A percentile compares a stretch with the other conserved stretches of the same genome.
These are phyloP conservation scores for Promerops cafer DNA, from an alignment of 2,113 vertebrate genomes.

Conservation along the genomic window DNA sequence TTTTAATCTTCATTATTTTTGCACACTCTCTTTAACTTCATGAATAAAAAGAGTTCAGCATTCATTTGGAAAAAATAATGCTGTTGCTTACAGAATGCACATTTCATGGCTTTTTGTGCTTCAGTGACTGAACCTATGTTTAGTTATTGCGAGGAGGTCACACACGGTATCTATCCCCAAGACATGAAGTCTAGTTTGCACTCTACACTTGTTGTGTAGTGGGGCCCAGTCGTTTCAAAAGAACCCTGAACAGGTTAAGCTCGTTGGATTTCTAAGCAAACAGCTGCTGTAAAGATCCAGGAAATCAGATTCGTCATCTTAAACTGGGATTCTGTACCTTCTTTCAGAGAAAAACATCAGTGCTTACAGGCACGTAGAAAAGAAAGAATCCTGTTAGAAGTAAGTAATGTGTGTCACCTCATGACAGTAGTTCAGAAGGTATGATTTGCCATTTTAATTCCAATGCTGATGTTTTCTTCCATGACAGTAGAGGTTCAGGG, in stretches of 20 bases:
- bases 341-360: neutral
- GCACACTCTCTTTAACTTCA: neutral
- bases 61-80: neutral
- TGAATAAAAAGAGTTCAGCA: neutral
- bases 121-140: neutral
- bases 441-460: neutral
- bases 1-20: neutral
- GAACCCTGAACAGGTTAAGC: neutral
- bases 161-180: rapidly evolving
- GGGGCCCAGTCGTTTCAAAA: neutral
- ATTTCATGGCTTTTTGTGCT: neutral
- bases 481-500: neutral
- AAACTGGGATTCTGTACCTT: neutral
- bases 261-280: neutral
- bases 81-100: neutral
- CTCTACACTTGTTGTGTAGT: rapidly evolving
- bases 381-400: neutral
- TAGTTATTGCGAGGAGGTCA: neutral
- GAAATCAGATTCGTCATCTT: neutral
- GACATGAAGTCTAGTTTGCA: neutral
- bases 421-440: neutral
- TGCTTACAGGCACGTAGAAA: neutral
- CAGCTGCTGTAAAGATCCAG: neutral
- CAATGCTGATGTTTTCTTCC: neutral
- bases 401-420: neutral